A percentile compares a stretch with the other conserved stretches of the same genome.
Conservation (phyloP, 2,888 invertebrate species). For the Eurytoma californica region DNA sequence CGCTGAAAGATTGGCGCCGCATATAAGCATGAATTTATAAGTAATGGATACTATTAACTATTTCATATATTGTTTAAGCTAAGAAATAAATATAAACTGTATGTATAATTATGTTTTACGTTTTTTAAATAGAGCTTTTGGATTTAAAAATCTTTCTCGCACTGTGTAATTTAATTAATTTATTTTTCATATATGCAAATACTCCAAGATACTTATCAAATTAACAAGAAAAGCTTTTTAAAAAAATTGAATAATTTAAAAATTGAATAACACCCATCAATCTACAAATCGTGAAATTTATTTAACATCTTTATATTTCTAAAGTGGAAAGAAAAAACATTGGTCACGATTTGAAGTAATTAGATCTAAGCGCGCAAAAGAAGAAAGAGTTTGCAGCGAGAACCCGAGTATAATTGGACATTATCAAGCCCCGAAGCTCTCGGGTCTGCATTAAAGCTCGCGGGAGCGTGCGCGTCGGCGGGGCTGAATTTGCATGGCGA, state of each 20-base stretch:
- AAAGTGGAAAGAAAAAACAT: too few relatives aligned
- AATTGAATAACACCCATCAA: neutral
- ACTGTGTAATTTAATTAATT: too few relatives aligned
- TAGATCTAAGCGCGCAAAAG: neutral
- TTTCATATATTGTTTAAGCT: neutral
- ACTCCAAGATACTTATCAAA: too few relatives aligned
- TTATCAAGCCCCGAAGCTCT: constrained; percentile 21
- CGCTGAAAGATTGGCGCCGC: too few relatives aligned
- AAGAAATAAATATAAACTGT: neutral
- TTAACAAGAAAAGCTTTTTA: neutral
- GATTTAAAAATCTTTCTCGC: too few relatives aligned
- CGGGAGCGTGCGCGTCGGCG: constrained; percentile 7
- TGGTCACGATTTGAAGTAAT: neutral
- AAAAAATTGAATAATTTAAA: neutral
- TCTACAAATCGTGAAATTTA: too few relatives aligned
- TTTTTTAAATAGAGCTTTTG: too few relatives aligned
- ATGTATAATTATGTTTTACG: too few relatives aligned
- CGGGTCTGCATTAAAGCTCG: constrained; percentile 47
- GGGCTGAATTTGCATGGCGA: constrained; percentile 29
- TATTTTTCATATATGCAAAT: too few relatives aligned
- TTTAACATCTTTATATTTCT: too few relatives aligned
- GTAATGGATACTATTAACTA: too few relatives aligned
- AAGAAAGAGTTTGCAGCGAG: neutral
- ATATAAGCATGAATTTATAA: too few relatives aligned
- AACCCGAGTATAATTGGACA: constrained; percentile 39